Evolutionary conservation across 2,888 invertebrate species (phyloP), one percentile per base, ranked within the genome.

Genomic region (Imbricaverruca yamaguchii): DNA sequence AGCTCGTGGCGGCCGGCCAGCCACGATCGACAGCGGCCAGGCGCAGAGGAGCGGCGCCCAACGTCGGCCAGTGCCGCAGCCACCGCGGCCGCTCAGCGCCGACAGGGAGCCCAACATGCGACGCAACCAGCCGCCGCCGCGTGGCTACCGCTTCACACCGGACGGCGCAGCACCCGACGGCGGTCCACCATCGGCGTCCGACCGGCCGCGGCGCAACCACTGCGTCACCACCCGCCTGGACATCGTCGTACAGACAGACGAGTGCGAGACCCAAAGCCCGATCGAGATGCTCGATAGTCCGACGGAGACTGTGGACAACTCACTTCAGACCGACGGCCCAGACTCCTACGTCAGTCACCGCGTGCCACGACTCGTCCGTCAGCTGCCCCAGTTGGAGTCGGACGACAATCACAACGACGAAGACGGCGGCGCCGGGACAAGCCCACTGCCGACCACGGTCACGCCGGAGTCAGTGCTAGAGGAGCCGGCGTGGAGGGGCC

Each of bases 71-170:
- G 39, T 69, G 53, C 69, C 69, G 15, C 69, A 55, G 55, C 53
- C 74, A 9, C 74, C 74, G 21, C 74, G 74, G 74, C 74, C 74
- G 21, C 74, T 74, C 74, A 74, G 74, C 55, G 55, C 74, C 1
- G 53, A 74, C 53, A 23, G 21, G 10, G 74, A 74, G 53, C 74
- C 74, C 74, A 74, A 74, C 55, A 74, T 74, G 74, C 53, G 55
- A 9, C 53, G 53, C 21, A 74, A 74, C 74, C 74, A 74, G 55
- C 53, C 74, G 55, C 74, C 74, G 55, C 74, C 74, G 10, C 15
- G 55, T 12, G 21, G 74, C 21, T 74, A 74, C 55, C 18, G 74
- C 53, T 74, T 74, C 74, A 74, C 74, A 15, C 74, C 53, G 11
- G 12, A 59, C 59, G 15, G 39, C 18, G 53, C 15, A 15, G 15